These are phyloP conservation scores for Aspiorhynchus laticeps DNA, from an alignment of 2,113 vertebrate species.

Conservation along the genomic window DNA sequence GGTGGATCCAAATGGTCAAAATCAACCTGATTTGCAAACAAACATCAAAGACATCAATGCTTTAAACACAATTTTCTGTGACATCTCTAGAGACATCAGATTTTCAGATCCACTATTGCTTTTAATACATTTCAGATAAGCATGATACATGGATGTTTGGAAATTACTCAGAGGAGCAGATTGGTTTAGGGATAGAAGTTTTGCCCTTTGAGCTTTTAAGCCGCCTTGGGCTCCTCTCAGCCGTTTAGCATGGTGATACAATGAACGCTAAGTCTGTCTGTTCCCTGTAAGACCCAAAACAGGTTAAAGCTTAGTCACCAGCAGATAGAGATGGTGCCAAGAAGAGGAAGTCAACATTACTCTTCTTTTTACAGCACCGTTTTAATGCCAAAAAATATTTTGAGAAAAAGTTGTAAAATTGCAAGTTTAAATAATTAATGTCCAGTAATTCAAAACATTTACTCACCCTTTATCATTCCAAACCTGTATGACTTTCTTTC, in stretches of 20 bases:
- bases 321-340: not conserved
- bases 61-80: not conserved
- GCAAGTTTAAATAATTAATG: not conserved
- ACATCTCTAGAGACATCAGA: not conserved
- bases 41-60: not conserved
- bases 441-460: not conserved
- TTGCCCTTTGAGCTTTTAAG: not conserved
- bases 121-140: constrained; percentile 18
- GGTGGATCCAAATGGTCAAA: not conserved
- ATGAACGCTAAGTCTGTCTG: constrained; percentile 16
- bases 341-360: not conserved
- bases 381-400: not conserved
- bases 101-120: not conserved
- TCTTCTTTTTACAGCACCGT: not conserved
- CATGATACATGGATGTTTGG: not conserved
- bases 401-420: not conserved
- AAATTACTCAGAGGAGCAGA: constrained; percentile 14
- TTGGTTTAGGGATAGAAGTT: constrained; percentile 34
- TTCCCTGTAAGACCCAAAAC: constrained; percentile 23
- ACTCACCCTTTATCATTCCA: not conserved
- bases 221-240: constrained; percentile 17
- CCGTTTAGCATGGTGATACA: constrained; percentile 1
- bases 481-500: not conserved
- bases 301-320: constrained; percentile 20
- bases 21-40: not conserved